A percentile compares a stretch with the other conserved stretches of the same genome.
Evolutionary conservation across 53 echinoderm and acorn worm genomes (phyloP).

Genomic region (Patiria pectinifera): DNA sequence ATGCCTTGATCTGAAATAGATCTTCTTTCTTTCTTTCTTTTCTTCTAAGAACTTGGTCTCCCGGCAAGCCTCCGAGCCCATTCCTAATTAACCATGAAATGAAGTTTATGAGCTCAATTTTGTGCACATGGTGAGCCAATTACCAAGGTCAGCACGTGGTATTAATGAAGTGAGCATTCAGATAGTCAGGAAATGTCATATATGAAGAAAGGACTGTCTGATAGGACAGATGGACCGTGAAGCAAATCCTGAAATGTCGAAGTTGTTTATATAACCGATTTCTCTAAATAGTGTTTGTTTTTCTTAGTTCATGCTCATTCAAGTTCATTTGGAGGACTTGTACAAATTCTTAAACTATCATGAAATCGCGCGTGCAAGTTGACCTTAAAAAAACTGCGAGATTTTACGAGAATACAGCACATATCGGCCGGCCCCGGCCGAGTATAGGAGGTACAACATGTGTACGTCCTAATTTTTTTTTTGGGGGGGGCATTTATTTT

Average conservation of each 20-base stretch:
- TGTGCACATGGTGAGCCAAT: not conserved
- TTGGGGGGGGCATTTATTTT: no score
- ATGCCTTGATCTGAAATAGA: not conserved
- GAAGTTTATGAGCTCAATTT: not conserved
- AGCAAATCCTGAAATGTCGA: not conserved
- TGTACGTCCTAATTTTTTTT: no score
- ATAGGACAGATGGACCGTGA: not conserved
- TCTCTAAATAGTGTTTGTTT: no score
- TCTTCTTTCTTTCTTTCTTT: not conserved
- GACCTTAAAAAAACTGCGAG: no score
- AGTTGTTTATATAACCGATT: not conserved
- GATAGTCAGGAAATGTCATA: not conserved
- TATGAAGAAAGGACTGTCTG: not conserved
- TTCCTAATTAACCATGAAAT: conserved; percentile 26
- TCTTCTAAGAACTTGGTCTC: not conserved
- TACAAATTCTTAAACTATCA: no score
- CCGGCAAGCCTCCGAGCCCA: not conserved
- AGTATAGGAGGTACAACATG: no score
- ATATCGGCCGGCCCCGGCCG: no score
- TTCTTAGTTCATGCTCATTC: no score
- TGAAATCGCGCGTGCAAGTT: no score
- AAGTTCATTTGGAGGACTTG: no score
- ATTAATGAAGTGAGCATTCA: not conserved
- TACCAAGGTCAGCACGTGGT: not conserved
- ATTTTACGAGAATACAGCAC: no score